Percentiles rank a stretch among this genome's conserved stretches.
phyloP scores from a whole-genome alignment of 2,797 vertebrate species.

The Protosalanx chinensis region DNA sequence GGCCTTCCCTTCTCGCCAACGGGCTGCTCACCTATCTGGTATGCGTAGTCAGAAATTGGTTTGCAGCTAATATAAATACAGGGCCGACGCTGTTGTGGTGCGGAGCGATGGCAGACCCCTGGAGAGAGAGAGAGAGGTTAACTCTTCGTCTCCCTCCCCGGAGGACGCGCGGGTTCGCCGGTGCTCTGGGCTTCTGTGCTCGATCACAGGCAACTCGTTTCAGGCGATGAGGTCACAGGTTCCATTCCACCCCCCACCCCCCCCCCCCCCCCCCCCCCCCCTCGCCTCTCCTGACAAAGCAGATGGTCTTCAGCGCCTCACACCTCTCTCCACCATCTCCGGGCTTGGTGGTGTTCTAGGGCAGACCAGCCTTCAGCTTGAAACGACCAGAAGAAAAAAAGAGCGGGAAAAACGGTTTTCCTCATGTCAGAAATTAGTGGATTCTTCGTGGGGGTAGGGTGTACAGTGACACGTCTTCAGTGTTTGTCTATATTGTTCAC shows the following conservation, averaged over 20 bases:
- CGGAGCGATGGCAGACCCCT: constrained; percentile 52
- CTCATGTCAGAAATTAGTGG: background rate
- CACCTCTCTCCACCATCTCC: constrained; percentile 1
- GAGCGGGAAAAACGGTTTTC: no score
- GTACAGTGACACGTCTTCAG: no score
- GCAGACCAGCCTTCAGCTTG: background rate
- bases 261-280: no score
- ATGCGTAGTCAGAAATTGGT: constrained; percentile 75
- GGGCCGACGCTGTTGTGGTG: constrained; percentile 45
- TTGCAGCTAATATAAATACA: constrained; percentile 70
- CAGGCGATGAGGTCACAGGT: constrained; percentile 45
- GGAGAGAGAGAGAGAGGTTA: constrained; percentile 1
- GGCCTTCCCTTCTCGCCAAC: constrained; percentile 51
- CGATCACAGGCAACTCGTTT: constrained; percentile 50
- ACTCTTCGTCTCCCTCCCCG: constrained; percentile 28
- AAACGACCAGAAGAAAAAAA: no score
- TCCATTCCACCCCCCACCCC: background rate
- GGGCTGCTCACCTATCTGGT: constrained; percentile 71
- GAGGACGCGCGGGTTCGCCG: constrained; percentile 30
- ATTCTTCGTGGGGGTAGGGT: background rate
- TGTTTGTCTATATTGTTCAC: no score
- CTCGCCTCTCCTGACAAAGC: constrained; percentile 20
- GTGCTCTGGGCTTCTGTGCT: constrained; percentile 47
- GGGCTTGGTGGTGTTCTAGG: background rate
- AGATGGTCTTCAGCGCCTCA: constrained; percentile 14